Evolutionary conservation across 2,797 vertebrate genomes (phyloP), one percentile per base, ranked within the genome.

Genomic region (Tenualosa thibaudeaui): DNA sequence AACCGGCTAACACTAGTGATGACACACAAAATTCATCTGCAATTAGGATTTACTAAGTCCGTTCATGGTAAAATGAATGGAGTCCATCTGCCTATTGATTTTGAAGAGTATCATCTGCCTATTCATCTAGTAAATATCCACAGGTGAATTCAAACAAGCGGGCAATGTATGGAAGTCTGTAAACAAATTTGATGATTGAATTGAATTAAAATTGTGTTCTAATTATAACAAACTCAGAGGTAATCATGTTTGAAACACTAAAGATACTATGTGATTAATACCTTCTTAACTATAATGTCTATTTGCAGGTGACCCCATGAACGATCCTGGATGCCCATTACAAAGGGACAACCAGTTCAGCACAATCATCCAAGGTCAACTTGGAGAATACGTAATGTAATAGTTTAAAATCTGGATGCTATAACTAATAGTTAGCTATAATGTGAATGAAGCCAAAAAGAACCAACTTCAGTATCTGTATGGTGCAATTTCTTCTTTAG

Each of bases 271-370:
- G 50, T 51, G 50, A 51, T 5, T 49, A 49, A 4, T 8, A 49
- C 46, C 46, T 0, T 8, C 46, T 51, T 51, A 51, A 51, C 50
- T 51, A 51, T 51, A 13, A 22, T 50, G 81, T 86, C 6, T 71
- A 26, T 49, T 85, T 87, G 46, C 86, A 92, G 91, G 88, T 71
- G 88, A 91, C 82, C 84, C 86, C 13, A 82, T 87, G 83, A 90
- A 90, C 10, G 86, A 65, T 43, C 82, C 88, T 0, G 84, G 81
- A 49, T 84, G 87, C 50, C 26, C 86, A 19, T 85, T 87, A 49
- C 91, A 88, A 81, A 84, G 85, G 5, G 89, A 91, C 82, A 10
- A 40, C 40, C 71, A 78, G 1, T 46, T 78, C 40, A 78, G 22
- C 71, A 46, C 71, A 46, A 46, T 78, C 37, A 5, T 78, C 17